phyloP scores from a whole-genome alignment of 2,797 vertebrate genomes.

The Scleropages formosus region DNA sequence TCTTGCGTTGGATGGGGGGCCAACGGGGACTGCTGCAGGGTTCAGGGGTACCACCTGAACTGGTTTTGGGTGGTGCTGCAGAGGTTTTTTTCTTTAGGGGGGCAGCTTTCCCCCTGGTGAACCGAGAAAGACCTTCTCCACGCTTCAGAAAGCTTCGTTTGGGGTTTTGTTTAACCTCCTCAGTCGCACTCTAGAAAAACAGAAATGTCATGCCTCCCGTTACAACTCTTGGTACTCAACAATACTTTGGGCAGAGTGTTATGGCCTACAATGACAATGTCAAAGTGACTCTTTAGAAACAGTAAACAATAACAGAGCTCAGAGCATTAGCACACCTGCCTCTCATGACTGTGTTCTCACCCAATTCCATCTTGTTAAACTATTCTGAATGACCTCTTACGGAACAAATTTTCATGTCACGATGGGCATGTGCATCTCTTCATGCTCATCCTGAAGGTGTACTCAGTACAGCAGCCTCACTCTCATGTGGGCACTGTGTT shows the following conservation, averaged over 20 bases:
- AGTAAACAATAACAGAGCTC: no score
- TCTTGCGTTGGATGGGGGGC: conserved; percentile 76
- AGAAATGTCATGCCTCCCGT: conserved; percentile 3
- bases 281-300: background rate
- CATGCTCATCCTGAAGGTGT: no score
- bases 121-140: conserved; percentile 85
- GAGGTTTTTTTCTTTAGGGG: conserved; percentile 42
- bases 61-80: conserved; percentile 28
- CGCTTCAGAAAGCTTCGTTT: conserved; percentile 85
- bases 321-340: no score
- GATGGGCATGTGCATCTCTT: no score
- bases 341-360: no score
- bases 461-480: no score
- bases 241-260: no score
- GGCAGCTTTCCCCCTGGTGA: conserved; percentile 66
- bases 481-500: no score
- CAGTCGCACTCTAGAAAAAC: conserved; percentile 43
- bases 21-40: conserved; percentile 47
- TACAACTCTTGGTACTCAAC: background rate
- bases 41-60: conserved; percentile 57
- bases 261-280: background rate
- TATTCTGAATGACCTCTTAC: no score
- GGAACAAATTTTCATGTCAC: no score
- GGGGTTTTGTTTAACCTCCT: conserved; percentile 38
- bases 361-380: background rate